Conservation (phyloP, 1,140 invertebrate genomes). For the Mizuhopecten yessoensis region DNA sequence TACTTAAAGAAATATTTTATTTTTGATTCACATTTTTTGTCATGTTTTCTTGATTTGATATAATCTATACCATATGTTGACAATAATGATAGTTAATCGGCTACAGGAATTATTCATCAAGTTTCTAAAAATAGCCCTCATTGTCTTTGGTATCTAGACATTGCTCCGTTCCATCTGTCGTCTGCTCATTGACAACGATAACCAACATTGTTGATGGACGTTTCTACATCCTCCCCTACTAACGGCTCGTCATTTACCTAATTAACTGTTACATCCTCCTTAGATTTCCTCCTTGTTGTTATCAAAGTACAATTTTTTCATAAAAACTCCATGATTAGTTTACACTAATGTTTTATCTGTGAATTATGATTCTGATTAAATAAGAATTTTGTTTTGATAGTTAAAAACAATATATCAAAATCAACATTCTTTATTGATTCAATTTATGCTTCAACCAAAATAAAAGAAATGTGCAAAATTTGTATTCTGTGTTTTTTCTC, state of each 20-base stretch:
- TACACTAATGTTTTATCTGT: background rate
- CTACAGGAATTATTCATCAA: constrained; percentile 2
- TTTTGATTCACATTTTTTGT: too few species aligned
- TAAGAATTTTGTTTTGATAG: background rate
- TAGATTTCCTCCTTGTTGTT: background rate
- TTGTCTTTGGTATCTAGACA: background rate
- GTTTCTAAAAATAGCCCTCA: background rate
- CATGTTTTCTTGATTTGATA: background rate
- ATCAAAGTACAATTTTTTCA: background rate
- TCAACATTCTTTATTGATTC: too few species aligned
- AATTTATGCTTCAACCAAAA: too few species aligned
- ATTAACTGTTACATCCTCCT: background rate
- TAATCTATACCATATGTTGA: background rate
- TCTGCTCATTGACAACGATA: background rate
- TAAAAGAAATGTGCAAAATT: too few species aligned
- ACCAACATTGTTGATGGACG: background rate
- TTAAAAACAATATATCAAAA: too few species aligned
- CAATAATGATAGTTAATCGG: background rate
- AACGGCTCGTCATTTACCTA: background rate
- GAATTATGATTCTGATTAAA: background rate
- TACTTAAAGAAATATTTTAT: too few species aligned
- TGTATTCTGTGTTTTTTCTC: too few species aligned
- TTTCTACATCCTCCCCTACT: background rate
- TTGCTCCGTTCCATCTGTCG: background rate
- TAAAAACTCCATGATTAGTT: background rate